Percentiles rank a stretch among this genome's conserved stretches.
Conservation (phyloP, 2,888 invertebrate genomes). For the Hirtodrosophila alboralis region DNA sequence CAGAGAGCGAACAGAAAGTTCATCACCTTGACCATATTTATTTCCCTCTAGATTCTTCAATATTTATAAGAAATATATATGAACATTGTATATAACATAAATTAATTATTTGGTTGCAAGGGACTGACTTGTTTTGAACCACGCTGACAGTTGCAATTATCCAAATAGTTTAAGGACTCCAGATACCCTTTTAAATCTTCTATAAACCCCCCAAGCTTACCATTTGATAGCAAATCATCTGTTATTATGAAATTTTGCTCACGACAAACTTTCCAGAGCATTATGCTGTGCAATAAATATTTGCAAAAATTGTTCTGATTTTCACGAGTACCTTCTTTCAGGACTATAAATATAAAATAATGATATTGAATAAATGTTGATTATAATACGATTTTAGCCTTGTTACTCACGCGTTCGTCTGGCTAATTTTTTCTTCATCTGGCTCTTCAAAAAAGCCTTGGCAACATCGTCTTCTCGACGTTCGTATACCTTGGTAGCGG, state of each 20-base stretch:
- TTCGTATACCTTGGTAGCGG: not conserved
- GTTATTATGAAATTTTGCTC: not conserved
- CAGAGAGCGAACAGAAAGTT: not conserved
- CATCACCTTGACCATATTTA: not conserved
- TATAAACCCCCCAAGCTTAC: not conserved
- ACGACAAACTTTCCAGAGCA: slow-evolving; percentile 6
- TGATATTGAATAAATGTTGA: too few species aligned
- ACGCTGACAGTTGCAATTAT: slow-evolving; percentile 12
- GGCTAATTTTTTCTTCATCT: not conserved
- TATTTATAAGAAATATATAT: too few species aligned
- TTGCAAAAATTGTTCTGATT: slow-evolving; percentile 14
- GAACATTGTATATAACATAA: too few species aligned
- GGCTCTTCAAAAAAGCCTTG: not conserved
- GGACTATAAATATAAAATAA: not conserved
- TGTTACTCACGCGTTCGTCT: slow-evolving; percentile 8
- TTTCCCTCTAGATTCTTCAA: too few species aligned
- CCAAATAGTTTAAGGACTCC: not conserved
- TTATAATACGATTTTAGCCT: too few species aligned
- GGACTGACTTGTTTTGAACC: not conserved
- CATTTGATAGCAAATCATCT: not conserved
- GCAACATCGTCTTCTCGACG: slow-evolving; percentile 17
- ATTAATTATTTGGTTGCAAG: too few species aligned
- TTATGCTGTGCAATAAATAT: slow-evolving; percentile 20
- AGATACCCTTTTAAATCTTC: not conserved
- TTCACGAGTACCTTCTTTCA: fast-evolving